Percentiles rank a stretch among this genome's conserved stretches.
These are phyloP conservation scores for Conchocele bisecta DNA, from an alignment of 2,888 invertebrate genomes.

Conservation along the genomic window DNA sequence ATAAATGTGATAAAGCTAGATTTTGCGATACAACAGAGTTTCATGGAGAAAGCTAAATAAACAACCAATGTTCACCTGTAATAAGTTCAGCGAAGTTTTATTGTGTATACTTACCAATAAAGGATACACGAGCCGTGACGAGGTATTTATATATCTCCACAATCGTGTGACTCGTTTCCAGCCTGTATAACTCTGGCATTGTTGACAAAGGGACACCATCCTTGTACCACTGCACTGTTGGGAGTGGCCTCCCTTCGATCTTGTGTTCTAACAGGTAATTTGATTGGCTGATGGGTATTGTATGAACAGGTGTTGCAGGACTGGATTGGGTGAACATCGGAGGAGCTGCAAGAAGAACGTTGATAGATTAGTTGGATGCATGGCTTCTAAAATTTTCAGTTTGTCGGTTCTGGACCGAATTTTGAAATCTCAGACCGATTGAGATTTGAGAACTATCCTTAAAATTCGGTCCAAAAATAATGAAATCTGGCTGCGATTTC, in stretches of 20 bases:
- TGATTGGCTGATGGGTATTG: constrained; percentile 59
- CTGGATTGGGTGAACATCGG: constrained; percentile 58
- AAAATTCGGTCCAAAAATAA: too few relatives aligned
- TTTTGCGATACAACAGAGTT: too few relatives aligned
- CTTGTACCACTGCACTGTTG: constrained; percentile 72
- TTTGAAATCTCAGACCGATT: too few relatives aligned
- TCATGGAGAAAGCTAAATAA: too few relatives aligned
- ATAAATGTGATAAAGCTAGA: too few relatives aligned
- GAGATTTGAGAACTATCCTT: too few relatives aligned
- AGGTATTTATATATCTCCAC: constrained; percentile 58
- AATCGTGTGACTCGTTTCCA: constrained; percentile 43
- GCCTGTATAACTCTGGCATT: constrained; percentile 59
- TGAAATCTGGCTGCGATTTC: too few relatives aligned
- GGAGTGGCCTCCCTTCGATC: constrained; percentile 70
- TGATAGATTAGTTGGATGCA: too few relatives aligned
- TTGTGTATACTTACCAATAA: constrained; percentile 60
- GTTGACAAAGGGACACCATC: constrained; percentile 62
- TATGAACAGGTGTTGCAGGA: constrained; percentile 41
- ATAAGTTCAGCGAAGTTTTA: too few relatives aligned
- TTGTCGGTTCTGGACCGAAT: too few relatives aligned
- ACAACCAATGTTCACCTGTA: too few relatives aligned
- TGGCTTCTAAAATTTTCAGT: too few relatives aligned
- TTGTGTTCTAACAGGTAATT: constrained; percentile 65
- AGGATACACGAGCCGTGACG: constrained; percentile 62
- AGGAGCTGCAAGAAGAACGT: constrained; percentile 68